Percentiles rank a stretch among this genome's conserved stretches.
Evolutionary conservation across 53 echinoderm and acorn worm genomes (phyloP).

Genomic region (Hippasteria phrygiana): DNA sequence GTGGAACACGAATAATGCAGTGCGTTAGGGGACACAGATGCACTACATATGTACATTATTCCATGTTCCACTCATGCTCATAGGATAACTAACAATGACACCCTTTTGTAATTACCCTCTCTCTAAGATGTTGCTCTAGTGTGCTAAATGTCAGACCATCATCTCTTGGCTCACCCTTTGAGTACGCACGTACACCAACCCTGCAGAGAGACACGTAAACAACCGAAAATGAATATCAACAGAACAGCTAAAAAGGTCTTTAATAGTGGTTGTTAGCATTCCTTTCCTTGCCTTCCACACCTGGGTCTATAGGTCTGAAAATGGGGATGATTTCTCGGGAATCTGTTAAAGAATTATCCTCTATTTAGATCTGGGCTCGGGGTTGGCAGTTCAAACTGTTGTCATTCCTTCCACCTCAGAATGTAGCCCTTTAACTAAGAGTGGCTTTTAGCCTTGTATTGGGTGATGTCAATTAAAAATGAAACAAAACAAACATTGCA

Average conservation of each 20-base stretch:
- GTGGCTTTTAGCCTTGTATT: no score
- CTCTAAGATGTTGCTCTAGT: slow-evolving; percentile 70
- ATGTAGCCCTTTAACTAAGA: no score
- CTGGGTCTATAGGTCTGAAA: no score
- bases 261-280: not conserved
- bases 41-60: no score
- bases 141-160: slow-evolving; percentile 83
- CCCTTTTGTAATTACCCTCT: slow-evolving; percentile 82
- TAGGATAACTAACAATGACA: not conserved
- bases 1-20: no score
- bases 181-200: slow-evolving; percentile 74
- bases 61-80: not conserved
- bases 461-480: no score
- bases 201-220: slow-evolving; percentile 36
- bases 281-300: no score
- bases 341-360: no score
- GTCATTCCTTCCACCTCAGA: no score
- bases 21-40: not conserved
- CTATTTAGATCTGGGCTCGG: no score
- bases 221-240: not conserved
- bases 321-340: no score
- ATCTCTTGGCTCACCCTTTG: slow-evolving; percentile 74
- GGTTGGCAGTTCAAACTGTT: no score
- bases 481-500: not conserved
- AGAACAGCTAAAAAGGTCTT: not conserved